A percentile compares a stretch with the other conserved stretches of the same genome.
phyloP scores from a whole-genome alignment of 2,113 vertebrate genomes.

The Meles meles region DNA sequence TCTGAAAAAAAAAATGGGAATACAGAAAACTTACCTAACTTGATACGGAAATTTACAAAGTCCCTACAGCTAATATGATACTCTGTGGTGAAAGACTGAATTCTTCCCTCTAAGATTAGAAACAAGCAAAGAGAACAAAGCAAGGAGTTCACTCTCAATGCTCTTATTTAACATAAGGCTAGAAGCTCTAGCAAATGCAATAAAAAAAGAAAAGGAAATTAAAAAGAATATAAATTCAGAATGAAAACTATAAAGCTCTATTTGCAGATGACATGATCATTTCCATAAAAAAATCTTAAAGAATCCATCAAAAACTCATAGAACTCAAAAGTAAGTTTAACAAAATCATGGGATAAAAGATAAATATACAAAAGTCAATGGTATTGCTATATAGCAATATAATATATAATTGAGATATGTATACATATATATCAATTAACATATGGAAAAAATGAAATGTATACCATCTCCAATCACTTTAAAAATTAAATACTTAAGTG shows the following conservation, averaged over 20 bases:
- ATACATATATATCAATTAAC: background rate
- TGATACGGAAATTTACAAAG: background rate
- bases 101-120: background rate
- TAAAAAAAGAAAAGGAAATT: background rate
- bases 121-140: background rate
- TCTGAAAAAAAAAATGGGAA: background rate
- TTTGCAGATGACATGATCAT: background rate
- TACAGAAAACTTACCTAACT: background rate
- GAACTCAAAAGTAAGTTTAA: background rate
- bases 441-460: background rate
- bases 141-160: background rate
- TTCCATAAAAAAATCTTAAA: background rate
- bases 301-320: background rate
- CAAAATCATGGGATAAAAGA: background rate
- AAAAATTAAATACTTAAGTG: background rate
- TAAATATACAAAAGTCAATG: background rate
- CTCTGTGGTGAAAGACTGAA: background rate
- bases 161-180: background rate
- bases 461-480: background rate
- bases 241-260: background rate
- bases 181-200: background rate
- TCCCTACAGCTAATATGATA: background rate
- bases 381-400: background rate
- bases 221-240: background rate
- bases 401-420: background rate